Conservation (phyloP, 2,888 invertebrate genomes). For the Tipula vernalis region DNA sequence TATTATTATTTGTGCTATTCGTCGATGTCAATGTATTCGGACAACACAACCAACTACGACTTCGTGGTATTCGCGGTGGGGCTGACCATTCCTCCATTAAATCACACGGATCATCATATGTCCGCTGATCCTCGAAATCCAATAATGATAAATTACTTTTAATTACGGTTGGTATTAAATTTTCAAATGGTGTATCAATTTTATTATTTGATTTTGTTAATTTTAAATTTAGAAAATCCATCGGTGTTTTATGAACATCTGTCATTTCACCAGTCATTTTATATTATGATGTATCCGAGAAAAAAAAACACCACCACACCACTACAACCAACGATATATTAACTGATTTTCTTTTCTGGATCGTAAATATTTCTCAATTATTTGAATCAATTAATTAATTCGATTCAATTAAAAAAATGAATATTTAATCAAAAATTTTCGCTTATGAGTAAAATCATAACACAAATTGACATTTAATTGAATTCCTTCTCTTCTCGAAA, state of each 20-base stretch:
- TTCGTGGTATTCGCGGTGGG: conserved; percentile 36
- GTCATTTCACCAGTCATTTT: conserved; percentile 11
- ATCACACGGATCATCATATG: conserved; percentile 12
- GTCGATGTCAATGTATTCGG: conserved; percentile 26
- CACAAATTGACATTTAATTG: background rate
- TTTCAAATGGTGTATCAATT: background rate
- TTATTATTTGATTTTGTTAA: background rate
- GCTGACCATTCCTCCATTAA: conserved; percentile 12
- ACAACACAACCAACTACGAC: conserved; percentile 48
- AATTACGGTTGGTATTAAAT: conserved; percentile 6
- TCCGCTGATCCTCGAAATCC: conserved; percentile 10
- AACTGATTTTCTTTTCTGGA: background rate
- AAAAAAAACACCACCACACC: background rate
- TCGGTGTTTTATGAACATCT: conserved; percentile 8
- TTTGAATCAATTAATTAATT: background rate
- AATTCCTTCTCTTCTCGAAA: background rate
- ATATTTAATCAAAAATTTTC: background rate
- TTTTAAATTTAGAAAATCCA: conserved; percentile 7
- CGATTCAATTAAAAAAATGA: background rate
- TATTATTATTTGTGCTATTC: conserved; percentile 11
- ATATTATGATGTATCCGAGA: background rate
- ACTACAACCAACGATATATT: background rate
- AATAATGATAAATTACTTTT: conserved; percentile 6
- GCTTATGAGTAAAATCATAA: background rate
- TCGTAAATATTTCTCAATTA: background rate